Evolutionary conservation across 2,888 invertebrate species (phyloP), one percentile per base, ranked within the genome.

Genomic region (Andrena flavipes): DNA sequence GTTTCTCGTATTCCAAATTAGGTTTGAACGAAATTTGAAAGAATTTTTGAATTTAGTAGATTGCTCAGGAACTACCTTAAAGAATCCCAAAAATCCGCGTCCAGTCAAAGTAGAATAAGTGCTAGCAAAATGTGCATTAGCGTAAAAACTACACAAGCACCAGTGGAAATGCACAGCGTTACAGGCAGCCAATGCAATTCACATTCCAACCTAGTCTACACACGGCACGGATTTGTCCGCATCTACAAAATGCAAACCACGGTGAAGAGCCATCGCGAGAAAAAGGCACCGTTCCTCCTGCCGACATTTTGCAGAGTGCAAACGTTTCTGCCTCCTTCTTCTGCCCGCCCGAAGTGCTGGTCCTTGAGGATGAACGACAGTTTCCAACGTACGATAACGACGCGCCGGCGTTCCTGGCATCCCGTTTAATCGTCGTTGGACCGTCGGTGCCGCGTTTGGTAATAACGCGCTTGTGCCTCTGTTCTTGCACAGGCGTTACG

Each of bases 311-410:
- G 23, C 16, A 23, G 33, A 6, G 20, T 26, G 30, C 7, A 54
- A 30, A 33, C 33, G 51, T 33, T 20, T 30, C 13, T 23, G 30
- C 1, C 54, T 33, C 54, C 33, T 26, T 23, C 60, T 48, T 70
- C 56, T 60, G 42, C 30, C n/a, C 16, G 29, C 26, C 35, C 13
- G 29, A 35, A 42, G 20, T 16, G 42, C 42, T 13, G 70, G 26
- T 30, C 60, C 42, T 48, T 60, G 29, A 59, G 29, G 29, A 70
- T 48, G 10, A 70, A 70, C 70, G 70, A 70, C 70, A 30, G 59
- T 70, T 42, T 42, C 20, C 29, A n/a, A 49, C 33, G 23, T 13
- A 60, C 42, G 59, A 29, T 33, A 62, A 70, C 20, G 70, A 59
- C 59, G 48, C 59, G 20, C 20, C 30, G n/a, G 59, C 59, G 42